These are phyloP conservation scores for Neogale vison DNA, from an alignment of 2,113 vertebrate genomes.

Conservation along the genomic window DNA sequence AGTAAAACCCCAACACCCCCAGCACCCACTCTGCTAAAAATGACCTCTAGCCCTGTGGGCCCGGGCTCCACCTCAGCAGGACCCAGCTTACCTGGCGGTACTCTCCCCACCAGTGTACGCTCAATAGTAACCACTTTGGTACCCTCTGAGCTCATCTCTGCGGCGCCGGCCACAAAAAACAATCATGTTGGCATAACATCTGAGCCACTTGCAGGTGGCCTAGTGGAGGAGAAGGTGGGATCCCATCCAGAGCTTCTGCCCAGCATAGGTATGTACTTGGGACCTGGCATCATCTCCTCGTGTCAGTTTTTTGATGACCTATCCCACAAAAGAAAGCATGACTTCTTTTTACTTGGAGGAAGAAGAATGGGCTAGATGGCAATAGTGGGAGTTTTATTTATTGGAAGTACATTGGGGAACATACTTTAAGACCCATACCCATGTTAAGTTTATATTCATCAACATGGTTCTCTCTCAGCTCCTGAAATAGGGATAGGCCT, in stretches of 20 bases:
- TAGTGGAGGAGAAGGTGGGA: conserved; percentile 80
- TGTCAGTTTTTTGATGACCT: conserved; percentile 56
- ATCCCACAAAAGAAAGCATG: conserved; percentile 52
- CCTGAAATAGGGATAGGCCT: not conserved
- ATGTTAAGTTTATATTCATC: conserved; percentile 40
- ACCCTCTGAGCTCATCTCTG: conserved; percentile 73
- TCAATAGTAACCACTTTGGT: conserved; percentile 67
- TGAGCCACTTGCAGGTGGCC: conserved; percentile 67
- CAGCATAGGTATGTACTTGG: conserved; percentile 82
- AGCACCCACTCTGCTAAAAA: conserved; percentile 77
- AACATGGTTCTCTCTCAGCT: not conserved
- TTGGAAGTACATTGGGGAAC: conserved; percentile 35
- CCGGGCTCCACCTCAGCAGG: conserved; percentile 75
- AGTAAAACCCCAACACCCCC: conserved; percentile 77
- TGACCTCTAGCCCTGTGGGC: conserved; percentile 82
- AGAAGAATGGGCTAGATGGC: conserved; percentile 48
- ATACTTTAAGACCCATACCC: conserved; percentile 23
- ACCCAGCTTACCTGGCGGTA: conserved; percentile 71
- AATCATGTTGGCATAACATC: conserved; percentile 67
- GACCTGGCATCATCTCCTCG: conserved; percentile 25
- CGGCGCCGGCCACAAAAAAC: conserved; percentile 73
- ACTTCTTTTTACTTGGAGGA: conserved; percentile 59
- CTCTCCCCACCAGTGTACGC: conserved; percentile 66
- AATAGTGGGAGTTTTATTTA: conserved; percentile 8
- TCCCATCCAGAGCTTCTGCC: conserved; percentile 80